phyloP scores from a whole-genome alignment of 2,113 vertebrate genomes.

The Aix galericulata region DNA sequence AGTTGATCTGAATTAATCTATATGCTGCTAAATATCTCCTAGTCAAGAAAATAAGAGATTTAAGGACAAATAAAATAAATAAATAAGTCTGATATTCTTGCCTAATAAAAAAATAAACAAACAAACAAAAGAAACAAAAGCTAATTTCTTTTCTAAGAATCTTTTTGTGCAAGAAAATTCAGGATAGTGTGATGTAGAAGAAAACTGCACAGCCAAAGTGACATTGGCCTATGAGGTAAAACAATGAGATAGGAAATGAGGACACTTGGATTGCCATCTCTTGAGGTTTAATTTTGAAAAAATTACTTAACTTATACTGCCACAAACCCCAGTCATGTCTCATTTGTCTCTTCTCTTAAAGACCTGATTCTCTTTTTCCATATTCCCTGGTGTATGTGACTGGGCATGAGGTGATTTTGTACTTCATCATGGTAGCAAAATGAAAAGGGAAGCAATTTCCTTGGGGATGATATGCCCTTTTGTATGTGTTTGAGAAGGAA shows the following conservation, averaged over 20 bases:
- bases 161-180: neutral
- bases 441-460: neutral
- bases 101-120: neutral
- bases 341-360: neutral
- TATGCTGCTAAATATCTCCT: neutral
- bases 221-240: neutral
- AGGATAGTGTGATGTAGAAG: neutral
- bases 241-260: neutral
- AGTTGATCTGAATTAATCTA: neutral
- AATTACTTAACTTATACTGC: accelerated
- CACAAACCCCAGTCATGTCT: neutral
- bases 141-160: neutral
- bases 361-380: neutral
- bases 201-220: neutral
- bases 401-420: neutral
- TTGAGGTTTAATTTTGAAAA: neutral
- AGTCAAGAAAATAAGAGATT: neutral
- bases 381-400: neutral
- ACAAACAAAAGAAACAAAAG: neutral
- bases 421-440: neutral
- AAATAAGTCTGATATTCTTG: neutral
- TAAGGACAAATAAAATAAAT: neutral
- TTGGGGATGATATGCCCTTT: neutral
- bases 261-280: neutral
- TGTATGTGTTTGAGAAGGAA: neutral